Base-by-base conservation (phyloP, 2,888 invertebrate genomes). In the Andrena flavipes region DNA sequence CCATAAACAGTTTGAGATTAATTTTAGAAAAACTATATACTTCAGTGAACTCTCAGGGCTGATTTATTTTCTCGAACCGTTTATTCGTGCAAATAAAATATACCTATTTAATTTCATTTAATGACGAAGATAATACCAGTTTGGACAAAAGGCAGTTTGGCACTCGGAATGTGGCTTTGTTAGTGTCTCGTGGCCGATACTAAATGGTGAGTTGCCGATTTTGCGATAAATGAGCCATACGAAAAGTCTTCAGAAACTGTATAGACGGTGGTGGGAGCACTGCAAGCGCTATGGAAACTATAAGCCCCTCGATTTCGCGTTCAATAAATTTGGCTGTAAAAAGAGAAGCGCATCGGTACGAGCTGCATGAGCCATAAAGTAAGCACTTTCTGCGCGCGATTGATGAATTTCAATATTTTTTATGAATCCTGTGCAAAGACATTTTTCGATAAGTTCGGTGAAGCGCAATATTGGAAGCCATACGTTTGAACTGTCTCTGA, bases 341-440 rank as follows among this genome's bases (percentile, higher is more conserved):
- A 82, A 72, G 51, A 29, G 42, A 63, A 69, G 54, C 49, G 29
- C 42, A 26, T 23, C 64, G 20, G 68, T 67, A 56, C 71, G 67
- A 48, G 74, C 59, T 51, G 67, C 63, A 75, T n/a, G 73, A 49
- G 60, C 68, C 74, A 77, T 74, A 70, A 84, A 80, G 74, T 78
- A 77, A 81, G 67, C 67, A 76, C 30, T 78, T 76, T 68, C 65
- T 60, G 70, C 63, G 49, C 30, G 54, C 80, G 77, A 83, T 83
- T 86, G 88, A 88, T 84, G 84, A 88, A 88, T 86, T 88, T 86
- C 84, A 83, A 88, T 86, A 83, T 76, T 84, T 86, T 87, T 86
- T 81, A 84, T 84, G 76, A 67, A 80, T 74, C 51, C 59, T 75
- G 69, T 26, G 30, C 77, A 63, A 75, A 67, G 74, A 79, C 80